Base-by-base conservation (phyloP, 2,113 vertebrate genomes). In the Lasiurus cinereus region DNA sequence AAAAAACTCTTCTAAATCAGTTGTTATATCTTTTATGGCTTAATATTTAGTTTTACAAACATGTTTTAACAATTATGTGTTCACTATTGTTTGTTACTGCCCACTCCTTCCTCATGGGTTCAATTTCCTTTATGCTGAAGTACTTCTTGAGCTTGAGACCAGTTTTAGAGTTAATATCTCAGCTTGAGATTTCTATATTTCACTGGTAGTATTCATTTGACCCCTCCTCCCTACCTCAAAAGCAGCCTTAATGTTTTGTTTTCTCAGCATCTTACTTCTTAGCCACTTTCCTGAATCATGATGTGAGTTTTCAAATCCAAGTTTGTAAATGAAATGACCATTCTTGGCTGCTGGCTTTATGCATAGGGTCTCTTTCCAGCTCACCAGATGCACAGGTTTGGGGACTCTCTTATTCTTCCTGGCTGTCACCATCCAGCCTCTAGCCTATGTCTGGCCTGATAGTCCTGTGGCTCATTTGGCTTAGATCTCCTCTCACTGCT, bases 11-110 rank as follows among this genome's bases (percentile, higher is more conserved):
- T 69, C 84, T 69, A 73, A 91, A 50, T 88, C 67, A 64, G 67
- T 82, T 91, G 22, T 87, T 94, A 6, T 6, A 43, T 88, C 79
- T 91, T 90, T 96, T 92, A 73, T 90, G 69, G 48, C 33, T 96
- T 85, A 69, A 84, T 74, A 31, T 90, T 94, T 77, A 78, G 84
- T 88, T 92, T 92, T 96, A 79, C 88, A 95, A 92, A 88, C 80
- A 74, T 24, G n/a, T 74, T 77, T 82, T 78, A 92, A 83, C 82
- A 85, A 33, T 83, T 89, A 12, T 62, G 70, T 74, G 67, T 78
- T 82, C 62, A 2, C 54, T 62, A 31, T 79, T 62, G 79, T 89
- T 76, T 88, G 80, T 82, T 94, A 2, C 94, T 92, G 69, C 94
- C 90, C 67, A 90, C 90, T 76, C 78, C 48, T 94, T 83, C 94